Percentiles rank a stretch among this genome's conserved stretches.
These are phyloP conservation scores for Leucoraja erinaceus DNA, from an alignment of 2,113 vertebrate genomes.

Conservation along the genomic window DNA sequence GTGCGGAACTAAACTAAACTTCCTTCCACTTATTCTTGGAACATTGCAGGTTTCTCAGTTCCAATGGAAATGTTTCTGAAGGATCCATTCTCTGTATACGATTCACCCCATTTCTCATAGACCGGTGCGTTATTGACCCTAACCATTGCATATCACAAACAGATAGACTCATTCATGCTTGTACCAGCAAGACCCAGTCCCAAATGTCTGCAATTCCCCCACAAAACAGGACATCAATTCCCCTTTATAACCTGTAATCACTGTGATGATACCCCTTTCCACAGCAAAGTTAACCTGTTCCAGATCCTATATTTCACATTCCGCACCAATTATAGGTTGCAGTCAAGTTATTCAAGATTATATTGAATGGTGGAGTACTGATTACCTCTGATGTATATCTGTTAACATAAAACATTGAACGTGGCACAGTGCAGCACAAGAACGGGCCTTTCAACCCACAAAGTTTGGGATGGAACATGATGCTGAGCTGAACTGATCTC, in stretches of 20 bases:
- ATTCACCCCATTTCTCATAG: background rate
- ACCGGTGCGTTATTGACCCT: background rate
- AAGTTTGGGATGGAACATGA: no score
- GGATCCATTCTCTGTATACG: background rate
- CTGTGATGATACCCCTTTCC: background rate
- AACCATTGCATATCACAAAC: background rate
- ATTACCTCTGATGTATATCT: no score
- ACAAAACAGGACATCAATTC: background rate
- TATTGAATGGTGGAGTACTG: no score
- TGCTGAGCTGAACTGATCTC: no score
- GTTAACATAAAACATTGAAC: no score
- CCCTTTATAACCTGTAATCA: background rate
- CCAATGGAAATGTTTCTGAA: background rate
- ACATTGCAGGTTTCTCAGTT: background rate
- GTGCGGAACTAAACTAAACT: no score
- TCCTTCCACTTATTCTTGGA: background rate
- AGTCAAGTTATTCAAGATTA: no score
- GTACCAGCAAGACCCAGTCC: background rate
- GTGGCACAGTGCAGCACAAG: no score
- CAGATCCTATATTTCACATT: background rate
- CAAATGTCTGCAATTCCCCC: background rate
- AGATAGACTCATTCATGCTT: background rate
- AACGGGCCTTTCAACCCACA: no score
- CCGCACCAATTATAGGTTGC: no score
- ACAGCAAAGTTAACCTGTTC: background rate